A percentile compares a stretch with the other conserved stretches of the same genome.
Conservation (phyloP, 1,140 invertebrate species). For the Odontomachus brunneus region DNA sequence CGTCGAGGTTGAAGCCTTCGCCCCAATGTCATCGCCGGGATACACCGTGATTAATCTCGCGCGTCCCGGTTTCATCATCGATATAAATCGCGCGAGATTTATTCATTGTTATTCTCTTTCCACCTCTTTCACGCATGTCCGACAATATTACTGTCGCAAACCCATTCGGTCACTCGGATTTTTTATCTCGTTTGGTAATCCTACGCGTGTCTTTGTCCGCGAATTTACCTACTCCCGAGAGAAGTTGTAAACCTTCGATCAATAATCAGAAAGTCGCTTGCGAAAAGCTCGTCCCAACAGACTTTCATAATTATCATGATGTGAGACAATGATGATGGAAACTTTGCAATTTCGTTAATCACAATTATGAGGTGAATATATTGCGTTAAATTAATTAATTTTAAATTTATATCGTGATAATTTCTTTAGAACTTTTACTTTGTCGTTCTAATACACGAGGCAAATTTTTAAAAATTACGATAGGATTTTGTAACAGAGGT, state of each 20-base stretch:
- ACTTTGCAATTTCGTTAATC: too few relatives aligned
- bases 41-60: slow-evolving; percentile 31
- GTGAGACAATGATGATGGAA: too few relatives aligned
- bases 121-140: not conserved
- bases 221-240: too few relatives aligned
- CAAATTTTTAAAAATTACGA: too few relatives aligned
- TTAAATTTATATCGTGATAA: too few relatives aligned
- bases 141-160: not conserved
- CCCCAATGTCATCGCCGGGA: slow-evolving; percentile 58
- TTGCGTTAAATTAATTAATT: too few relatives aligned
- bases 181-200: not conserved
- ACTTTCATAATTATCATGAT: too few relatives aligned
- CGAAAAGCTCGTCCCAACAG: too few relatives aligned
- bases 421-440: too few relatives aligned
- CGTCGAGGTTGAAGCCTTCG: slow-evolving; percentile 60
- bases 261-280: not conserved
- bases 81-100: slow-evolving; percentile 54
- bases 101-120: slow-evolving; percentile 6
- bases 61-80: slow-evolving; percentile 49
- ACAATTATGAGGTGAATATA: too few relatives aligned
- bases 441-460: too few relatives aligned
- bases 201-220: not conserved
- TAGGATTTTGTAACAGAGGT: too few relatives aligned
- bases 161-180: not conserved
- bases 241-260: not conserved